Conservation (phyloP, 1,140 invertebrate genomes). For the Manduca sexta region DNA sequence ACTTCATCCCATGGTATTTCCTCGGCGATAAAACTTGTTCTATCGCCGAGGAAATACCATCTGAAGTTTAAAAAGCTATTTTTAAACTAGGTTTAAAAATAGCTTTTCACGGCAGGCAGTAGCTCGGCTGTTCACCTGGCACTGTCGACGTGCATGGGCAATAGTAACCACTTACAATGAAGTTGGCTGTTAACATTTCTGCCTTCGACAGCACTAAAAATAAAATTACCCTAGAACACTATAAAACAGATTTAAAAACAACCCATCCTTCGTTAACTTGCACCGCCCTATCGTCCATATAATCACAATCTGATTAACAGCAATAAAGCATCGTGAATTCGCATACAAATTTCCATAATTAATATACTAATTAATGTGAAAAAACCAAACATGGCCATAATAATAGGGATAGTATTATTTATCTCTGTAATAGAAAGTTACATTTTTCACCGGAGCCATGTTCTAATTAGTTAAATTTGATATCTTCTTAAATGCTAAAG, state of each 20-base stretch:
- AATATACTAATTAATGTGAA: conserved; percentile 15
- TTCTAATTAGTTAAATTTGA: neutral
- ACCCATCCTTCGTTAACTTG: conserved; percentile 19
- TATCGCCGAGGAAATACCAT: too few relatives aligned
- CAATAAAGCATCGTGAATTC: conserved; percentile 6
- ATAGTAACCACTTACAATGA: too few relatives aligned
- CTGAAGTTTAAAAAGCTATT: too few relatives aligned
- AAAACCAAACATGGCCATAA: neutral
- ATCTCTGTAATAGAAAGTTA: neutral
- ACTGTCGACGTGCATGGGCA: too few relatives aligned
- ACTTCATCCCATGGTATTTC: too few relatives aligned
- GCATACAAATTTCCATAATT: conserved; percentile 12
- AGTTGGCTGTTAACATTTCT: too few relatives aligned
- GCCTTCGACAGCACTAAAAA: too few relatives aligned
- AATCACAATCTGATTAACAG: conserved; percentile 4
- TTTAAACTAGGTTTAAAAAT: too few relatives aligned
- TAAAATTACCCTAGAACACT: too few relatives aligned
- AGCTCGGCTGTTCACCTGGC: too few relatives aligned
- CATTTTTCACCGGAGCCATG: neutral
- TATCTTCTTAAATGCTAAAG: neutral
- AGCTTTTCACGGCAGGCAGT: too few relatives aligned
- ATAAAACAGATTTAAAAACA: neutral
- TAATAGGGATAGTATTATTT: neutral
- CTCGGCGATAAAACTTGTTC: too few relatives aligned
- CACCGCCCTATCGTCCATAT: conserved; percentile 8